Conservation (phyloP, 30 jellyfish, hydroid and myxozoan species). For the Chironex yamaguchii region DNA sequence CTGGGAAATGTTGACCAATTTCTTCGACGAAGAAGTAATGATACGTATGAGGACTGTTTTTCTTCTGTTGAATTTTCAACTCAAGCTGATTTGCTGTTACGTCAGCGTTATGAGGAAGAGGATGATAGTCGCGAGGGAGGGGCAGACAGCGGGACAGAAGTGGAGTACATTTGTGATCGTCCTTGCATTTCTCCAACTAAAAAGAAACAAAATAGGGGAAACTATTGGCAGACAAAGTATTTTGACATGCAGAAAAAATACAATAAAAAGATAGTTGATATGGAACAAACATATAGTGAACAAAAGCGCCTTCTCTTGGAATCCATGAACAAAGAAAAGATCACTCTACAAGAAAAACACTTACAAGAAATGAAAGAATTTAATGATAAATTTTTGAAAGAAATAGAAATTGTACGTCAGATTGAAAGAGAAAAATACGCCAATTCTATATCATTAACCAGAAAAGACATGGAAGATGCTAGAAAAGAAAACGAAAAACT, state of each 20-base stretch:
- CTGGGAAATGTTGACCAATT: not conserved
- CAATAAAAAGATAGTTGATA: slow-evolving; percentile 26
- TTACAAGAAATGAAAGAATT: not conserved
- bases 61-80: not conserved
- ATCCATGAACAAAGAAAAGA: not conserved
- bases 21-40: too few relatives aligned
- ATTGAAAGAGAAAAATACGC: not conserved
- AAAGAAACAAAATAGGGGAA: slow-evolving; percentile 2
- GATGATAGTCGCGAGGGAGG: not conserved
- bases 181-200: not conserved
- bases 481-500: not conserved
- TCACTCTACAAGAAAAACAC: not conserved
- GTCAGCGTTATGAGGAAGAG: not conserved
- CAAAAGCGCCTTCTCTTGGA: not conserved
- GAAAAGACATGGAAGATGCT: not conserved
- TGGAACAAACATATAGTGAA: slow-evolving; percentile 40
- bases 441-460: not conserved
- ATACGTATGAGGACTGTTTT: too few relatives aligned
- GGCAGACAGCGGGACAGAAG: not conserved
- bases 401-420: not conserved
- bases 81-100: not conserved
- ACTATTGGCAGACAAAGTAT: slow-evolving; percentile 68
- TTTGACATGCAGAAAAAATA: slow-evolving; percentile 49
- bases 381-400: not conserved
- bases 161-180: not conserved